Percentiles rank a stretch among this genome's conserved stretches.
Conservation (phyloP, 2,113 vertebrate genomes). For the Ifrita kowaldi region DNA sequence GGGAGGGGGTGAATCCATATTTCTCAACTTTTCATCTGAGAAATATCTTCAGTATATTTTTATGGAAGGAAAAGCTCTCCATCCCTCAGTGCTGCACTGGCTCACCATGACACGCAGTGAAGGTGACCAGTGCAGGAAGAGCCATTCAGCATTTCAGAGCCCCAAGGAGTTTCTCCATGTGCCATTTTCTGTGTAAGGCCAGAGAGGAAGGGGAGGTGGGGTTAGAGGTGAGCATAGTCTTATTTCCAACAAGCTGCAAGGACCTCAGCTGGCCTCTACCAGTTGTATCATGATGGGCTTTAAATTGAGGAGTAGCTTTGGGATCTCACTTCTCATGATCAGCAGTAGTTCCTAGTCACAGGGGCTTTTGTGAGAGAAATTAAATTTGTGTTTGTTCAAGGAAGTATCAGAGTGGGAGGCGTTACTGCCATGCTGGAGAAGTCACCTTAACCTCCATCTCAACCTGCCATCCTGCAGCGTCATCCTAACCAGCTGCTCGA, state of each 20-base stretch:
- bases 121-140: neutral
- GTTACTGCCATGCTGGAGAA: neutral
- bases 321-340: neutral
- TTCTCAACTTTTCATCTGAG: neutral
- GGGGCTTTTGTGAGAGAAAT: neutral
- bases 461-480: accelerated
- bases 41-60: neutral
- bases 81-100: neutral
- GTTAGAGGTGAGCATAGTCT: neutral
- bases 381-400: neutral
- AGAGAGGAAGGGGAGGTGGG: neutral
- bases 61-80: neutral
- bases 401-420: too few relatives aligned
- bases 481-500: neutral
- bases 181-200: neutral
- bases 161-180: neutral
- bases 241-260: neutral
- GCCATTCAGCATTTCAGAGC: neutral
- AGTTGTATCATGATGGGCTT: neutral
- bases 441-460: neutral
- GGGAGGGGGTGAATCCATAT: neutral
- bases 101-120: neutral
- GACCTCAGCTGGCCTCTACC: neutral
- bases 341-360: neutral
- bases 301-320: neutral